phyloP scores from a whole-genome alignment of 2,888 invertebrate species.

The Acronicta leporina region DNA sequence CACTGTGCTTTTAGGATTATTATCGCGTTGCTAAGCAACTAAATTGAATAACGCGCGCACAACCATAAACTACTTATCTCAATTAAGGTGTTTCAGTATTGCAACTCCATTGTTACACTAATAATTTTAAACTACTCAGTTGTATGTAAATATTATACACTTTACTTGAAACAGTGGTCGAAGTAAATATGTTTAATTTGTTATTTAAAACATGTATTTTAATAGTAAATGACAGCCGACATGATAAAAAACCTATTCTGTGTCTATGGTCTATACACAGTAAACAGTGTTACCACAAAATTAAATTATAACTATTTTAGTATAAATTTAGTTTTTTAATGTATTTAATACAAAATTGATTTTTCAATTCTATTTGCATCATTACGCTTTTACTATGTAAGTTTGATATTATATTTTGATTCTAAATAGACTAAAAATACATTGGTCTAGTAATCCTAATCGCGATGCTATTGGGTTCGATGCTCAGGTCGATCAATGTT shows the following conservation, averaged over 20 bases:
- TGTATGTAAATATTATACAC: background rate
- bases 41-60: slow-evolving; percentile 82
- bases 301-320: slow-evolving; percentile 5
- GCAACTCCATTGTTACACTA: background rate
- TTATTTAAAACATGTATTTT: too few species aligned
- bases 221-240: background rate
- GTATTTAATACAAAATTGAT: too few species aligned
- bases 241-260: background rate
- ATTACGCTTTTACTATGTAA: too few species aligned
- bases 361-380: too few species aligned
- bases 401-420: too few species aligned
- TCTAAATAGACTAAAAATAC: too few species aligned
- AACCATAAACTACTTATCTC: slow-evolving; percentile 55
- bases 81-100: background rate
- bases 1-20: slow-evolving; percentile 65
- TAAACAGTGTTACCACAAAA: slow-evolving; percentile 20
- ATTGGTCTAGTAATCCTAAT: too few species aligned
- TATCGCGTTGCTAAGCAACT: slow-evolving; percentile 81
- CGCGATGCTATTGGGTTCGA: too few species aligned
- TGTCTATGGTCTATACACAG: slow-evolving; percentile 31
- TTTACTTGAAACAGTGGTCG: background rate
- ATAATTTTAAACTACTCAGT: background rate
- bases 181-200: too few species aligned
- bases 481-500: too few species aligned
- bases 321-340: slow-evolving; percentile 3